These are phyloP conservation scores for Nebria ingens DNA, from an alignment of 1,140 invertebrate species.

Conservation along the genomic window DNA sequence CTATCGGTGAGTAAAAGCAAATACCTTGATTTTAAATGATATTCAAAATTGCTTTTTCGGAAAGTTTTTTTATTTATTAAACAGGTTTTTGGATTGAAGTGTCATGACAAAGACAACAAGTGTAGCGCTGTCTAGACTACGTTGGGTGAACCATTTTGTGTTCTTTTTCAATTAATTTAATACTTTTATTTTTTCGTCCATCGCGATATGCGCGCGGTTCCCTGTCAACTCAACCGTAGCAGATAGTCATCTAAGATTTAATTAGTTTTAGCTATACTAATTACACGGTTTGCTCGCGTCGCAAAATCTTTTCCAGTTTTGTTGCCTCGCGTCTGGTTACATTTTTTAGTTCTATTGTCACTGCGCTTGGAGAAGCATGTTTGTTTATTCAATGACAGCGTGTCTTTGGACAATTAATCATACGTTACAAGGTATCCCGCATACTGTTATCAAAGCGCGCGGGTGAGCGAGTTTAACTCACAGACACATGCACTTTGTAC, in stretches of 20 bases:
- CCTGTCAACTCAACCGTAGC: background rate
- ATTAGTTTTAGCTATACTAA: background rate
- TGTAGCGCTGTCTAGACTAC: too few species aligned
- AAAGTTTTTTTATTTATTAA: too few species aligned
- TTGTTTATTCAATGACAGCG: too few species aligned
- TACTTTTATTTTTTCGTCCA: constrained; percentile 10
- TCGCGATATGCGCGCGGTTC: background rate
- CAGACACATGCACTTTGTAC: background rate
- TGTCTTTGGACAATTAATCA: constrained; percentile 8
- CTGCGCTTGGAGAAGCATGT: too few species aligned
- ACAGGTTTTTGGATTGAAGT: too few species aligned
- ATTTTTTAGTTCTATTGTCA: too few species aligned
- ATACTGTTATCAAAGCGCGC: constrained; percentile 5
- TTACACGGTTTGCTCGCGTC: background rate
- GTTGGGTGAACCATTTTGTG: too few species aligned
- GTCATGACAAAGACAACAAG: too few species aligned
- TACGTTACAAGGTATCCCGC: constrained; percentile 2
- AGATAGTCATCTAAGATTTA: background rate
- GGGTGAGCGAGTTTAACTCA: background rate
- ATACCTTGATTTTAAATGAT: too few species aligned
- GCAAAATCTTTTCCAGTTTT: background rate
- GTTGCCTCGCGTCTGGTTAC: too few species aligned
- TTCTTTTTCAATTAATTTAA: constrained; percentile 16
- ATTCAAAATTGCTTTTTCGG: too few species aligned
- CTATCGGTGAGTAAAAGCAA: too few species aligned